Percentiles rank a stretch among this genome's conserved stretches.
Conservation (phyloP, 2,113 vertebrate genomes). For the Synodontis membranacea region DNA sequence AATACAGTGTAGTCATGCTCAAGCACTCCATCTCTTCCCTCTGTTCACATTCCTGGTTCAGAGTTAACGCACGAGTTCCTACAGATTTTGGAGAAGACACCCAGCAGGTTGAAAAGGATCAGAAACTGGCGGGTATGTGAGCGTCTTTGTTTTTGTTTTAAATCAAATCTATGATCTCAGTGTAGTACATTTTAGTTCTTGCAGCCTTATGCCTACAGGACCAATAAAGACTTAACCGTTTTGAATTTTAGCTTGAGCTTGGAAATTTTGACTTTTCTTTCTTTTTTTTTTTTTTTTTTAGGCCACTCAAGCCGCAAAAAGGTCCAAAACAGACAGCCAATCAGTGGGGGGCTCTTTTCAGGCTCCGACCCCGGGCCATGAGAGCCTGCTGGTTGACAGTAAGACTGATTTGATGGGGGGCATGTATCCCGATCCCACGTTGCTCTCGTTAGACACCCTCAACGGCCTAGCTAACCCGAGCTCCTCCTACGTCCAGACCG, state of each 20-base stretch:
- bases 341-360: conserved; percentile 80
- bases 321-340: conserved; percentile 88
- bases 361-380: conserved; percentile 79
- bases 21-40: neutral
- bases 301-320: conserved; percentile 91
- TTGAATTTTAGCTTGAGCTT: neutral
- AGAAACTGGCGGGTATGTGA: conserved; percentile 95
- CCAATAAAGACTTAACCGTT: neutral
- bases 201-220: neutral
- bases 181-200: neutral
- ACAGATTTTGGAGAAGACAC: conserved; percentile 98
- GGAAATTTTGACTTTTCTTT: neutral
- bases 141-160: no score
- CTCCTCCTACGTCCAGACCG: conserved; percentile 79
- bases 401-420: conserved; percentile 80
- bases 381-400: conserved; percentile 82
- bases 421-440: conserved; percentile 69
- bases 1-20: neutral
- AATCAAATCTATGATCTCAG: neutral
- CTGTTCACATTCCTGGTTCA: conserved; percentile 65
- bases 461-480: conserved; percentile 78
- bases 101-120: conserved; percentile 97
- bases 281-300: conserved; percentile 55
- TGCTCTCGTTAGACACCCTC: conserved; percentile 80
- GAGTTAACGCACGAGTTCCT: conserved; percentile 98